These are phyloP conservation scores for Chloropsis hardwickii DNA, from an alignment of 2,113 vertebrate genomes.

Conservation along the genomic window DNA sequence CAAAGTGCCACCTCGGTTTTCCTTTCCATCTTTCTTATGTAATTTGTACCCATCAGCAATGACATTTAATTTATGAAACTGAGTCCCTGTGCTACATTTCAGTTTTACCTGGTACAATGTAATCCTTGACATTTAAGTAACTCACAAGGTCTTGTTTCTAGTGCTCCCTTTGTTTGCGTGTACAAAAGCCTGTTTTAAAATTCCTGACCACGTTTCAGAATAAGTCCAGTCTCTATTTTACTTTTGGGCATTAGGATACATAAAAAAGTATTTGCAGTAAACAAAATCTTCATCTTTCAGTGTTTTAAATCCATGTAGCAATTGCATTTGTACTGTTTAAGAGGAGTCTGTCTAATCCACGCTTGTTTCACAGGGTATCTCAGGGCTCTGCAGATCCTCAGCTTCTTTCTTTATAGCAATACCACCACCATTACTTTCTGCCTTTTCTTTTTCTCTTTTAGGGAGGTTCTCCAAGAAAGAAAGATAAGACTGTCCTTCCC, in stretches of 20 bases:
- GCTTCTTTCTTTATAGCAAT: neutral
- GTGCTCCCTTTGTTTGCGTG: neutral
- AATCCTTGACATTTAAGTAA: slow-evolving; percentile 60
- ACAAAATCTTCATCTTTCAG: neutral
- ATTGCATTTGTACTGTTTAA: neutral
- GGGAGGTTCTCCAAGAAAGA: neutral
- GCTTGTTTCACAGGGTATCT: neutral
- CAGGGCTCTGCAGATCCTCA: neutral
- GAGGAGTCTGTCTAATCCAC: neutral
- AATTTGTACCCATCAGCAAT: slow-evolving; percentile 48
- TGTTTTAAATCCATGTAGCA: neutral
- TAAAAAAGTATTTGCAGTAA: neutral
- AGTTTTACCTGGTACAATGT: slow-evolving; percentile 18
- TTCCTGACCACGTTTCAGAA: slow-evolving; percentile 14
- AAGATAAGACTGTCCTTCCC: neutral
- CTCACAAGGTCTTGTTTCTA: neutral
- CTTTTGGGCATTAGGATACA: neutral
- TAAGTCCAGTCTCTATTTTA: slow-evolving; percentile 20
- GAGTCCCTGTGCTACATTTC: slow-evolving; percentile 14
- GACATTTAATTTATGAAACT: slow-evolving; percentile 57
- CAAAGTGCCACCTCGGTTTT: neutral
- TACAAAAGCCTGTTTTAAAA: slow-evolving; percentile 26
- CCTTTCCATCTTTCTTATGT: slow-evolving; percentile 2
- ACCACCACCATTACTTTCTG: neutral
- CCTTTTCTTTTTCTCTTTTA: neutral